These are phyloP conservation scores for Craseonycteris thonglongyai DNA, from an alignment of 2,113 vertebrate genomes.

Conservation along the genomic window DNA sequence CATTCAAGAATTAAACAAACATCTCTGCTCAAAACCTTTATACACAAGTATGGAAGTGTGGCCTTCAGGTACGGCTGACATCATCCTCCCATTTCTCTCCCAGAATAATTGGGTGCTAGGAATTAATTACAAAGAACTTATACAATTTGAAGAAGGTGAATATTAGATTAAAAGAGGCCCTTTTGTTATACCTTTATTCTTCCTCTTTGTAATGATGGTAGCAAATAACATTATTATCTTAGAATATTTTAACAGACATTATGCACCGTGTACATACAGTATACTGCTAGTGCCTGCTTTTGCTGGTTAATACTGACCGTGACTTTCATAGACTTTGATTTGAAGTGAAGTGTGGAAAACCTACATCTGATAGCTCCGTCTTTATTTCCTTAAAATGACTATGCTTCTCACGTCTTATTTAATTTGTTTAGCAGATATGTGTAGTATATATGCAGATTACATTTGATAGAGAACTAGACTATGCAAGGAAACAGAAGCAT, in stretches of 20 bases:
- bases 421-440: not conserved
- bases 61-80: not conserved
- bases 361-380: not conserved
- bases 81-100: not conserved
- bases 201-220: not conserved
- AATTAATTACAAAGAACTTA: not conserved
- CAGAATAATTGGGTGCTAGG: not conserved
- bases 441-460: not conserved
- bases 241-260: not conserved
- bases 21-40: not conserved
- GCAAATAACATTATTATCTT: not conserved
- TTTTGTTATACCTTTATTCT: not conserved
- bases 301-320: not conserved
- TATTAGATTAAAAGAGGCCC: not conserved
- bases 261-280: not conserved
- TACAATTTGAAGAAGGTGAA: not conserved
- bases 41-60: not conserved
- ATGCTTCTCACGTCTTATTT: not conserved
- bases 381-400: not conserved
- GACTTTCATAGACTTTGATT: not conserved
- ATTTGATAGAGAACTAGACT: not conserved
- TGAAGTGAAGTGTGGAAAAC: not conserved
- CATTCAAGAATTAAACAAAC: not conserved
- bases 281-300: fast-evolving
- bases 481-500: not conserved